Conservation (phyloP, 2,888 invertebrate genomes). For the Cerceris ruficornis region DNA sequence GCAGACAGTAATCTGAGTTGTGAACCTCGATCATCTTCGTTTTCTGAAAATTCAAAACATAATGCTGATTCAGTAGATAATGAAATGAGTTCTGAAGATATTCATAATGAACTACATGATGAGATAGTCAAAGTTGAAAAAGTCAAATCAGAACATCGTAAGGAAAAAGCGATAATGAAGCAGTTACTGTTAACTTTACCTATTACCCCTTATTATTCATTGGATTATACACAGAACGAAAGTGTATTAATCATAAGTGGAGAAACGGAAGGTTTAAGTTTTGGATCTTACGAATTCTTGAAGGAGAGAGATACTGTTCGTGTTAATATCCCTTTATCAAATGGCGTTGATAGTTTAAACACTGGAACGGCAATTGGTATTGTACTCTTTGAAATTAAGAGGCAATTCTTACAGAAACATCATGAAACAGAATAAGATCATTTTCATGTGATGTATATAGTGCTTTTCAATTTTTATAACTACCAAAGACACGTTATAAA, state of each 20-base stretch:
- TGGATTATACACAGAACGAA: conserved; percentile 83
- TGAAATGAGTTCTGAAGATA: not conserved
- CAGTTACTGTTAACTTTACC: conserved; percentile 80
- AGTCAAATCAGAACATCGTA: not conserved
- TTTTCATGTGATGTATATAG: not conserved
- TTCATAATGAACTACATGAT: not conserved
- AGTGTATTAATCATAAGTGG: conserved; percentile 92
- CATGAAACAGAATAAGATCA: conserved; percentile 30
- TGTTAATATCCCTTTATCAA: conserved; percentile 90
- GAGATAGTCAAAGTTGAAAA: not conserved
- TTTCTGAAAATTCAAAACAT: not conserved
- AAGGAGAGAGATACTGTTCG: conserved; percentile 84
- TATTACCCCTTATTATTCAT: conserved; percentile 85
- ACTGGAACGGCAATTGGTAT: conserved; percentile 92
- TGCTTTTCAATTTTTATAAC: no score
- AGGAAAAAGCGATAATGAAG: conserved; percentile 16
- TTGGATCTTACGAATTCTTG: conserved; percentile 87
- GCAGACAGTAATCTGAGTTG: conserved; percentile 85
- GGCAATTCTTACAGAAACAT: conserved; percentile 82
- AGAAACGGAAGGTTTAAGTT: conserved; percentile 94
- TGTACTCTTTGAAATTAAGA: conserved; percentile 91
- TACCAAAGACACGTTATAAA: no score
- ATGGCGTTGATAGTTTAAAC: conserved; percentile 92
- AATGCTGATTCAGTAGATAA: not conserved
- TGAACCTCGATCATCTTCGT: not conserved